A percentile compares a stretch with the other conserved stretches of the same genome.
Evolutionary conservation across 2,888 invertebrate species (phyloP).

Genomic region (Ametastegia equiseti): DNA sequence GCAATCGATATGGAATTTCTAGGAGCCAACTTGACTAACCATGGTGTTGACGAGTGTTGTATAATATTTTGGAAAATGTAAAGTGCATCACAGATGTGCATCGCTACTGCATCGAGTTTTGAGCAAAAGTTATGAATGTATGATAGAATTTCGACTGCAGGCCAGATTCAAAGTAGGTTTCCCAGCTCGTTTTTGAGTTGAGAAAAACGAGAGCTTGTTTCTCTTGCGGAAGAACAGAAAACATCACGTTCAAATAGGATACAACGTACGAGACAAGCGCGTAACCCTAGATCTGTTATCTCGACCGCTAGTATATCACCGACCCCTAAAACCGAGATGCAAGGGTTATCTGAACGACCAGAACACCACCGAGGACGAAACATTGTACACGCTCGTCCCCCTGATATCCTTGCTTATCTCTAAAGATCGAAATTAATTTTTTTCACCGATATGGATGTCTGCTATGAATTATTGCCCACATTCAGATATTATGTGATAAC

Average conservation of each 20-base stretch:
- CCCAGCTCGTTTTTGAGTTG: background rate
- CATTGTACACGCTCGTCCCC: background rate
- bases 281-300: conserved; percentile 42
- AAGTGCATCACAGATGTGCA: background rate
- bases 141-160: background rate
- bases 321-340: conserved; percentile 44
- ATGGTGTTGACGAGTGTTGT: conserved; percentile 12
- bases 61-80: background rate
- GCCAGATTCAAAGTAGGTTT: background rate
- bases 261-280: conserved; percentile 9
- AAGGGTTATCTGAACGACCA: conserved; percentile 40
- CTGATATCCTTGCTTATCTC: conserved; percentile 17
- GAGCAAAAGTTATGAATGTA: background rate
- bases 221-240: conserved; percentile 20
- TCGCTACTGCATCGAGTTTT: background rate
- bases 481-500: background rate
- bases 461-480: background rate
- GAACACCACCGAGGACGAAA: conserved; percentile 37
- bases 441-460: background rate
- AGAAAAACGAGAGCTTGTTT: conserved; percentile 13
- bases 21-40: background rate
- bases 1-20: conserved; percentile 36
- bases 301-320: conserved; percentile 41
- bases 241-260: conserved; percentile 26
- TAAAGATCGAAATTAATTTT: conserved; percentile 21